Evolutionary conservation across 2,113 vertebrate species (phyloP).

Genomic region (Tetrax tetrax): DNA sequence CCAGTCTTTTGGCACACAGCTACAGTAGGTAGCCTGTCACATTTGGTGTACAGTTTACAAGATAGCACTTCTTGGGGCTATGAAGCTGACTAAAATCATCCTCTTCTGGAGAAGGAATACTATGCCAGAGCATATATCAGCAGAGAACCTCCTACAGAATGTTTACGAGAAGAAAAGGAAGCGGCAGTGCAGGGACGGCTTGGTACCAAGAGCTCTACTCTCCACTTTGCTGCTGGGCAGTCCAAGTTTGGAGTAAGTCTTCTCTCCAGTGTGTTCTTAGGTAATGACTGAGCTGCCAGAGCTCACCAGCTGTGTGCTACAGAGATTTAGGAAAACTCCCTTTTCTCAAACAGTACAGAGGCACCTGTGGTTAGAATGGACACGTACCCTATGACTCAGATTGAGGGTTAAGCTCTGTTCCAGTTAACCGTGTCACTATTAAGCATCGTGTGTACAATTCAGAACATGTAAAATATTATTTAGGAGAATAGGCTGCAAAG

Average conservation of each 20-base stretch:
- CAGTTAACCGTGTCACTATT: background rate
- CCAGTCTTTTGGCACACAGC: background rate
- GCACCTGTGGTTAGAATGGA: background rate
- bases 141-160: background rate
- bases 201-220: background rate
- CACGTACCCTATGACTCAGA: too few species aligned
- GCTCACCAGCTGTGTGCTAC: background rate
- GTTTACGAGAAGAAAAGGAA: background rate
- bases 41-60: background rate
- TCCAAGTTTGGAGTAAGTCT: background rate
- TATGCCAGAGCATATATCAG: background rate
- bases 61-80: background rate
- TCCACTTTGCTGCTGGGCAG: background rate
- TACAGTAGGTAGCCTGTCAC: background rate
- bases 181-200: background rate
- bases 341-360: background rate
- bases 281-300: background rate
- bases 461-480: background rate
- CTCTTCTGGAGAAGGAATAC: background rate
- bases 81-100: background rate
- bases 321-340: background rate
- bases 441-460: background rate
- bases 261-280: background rate
- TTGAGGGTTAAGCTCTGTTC: background rate
- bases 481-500: background rate